Conservation (phyloP, 2,888 invertebrate genomes). For the Patella depressa region DNA sequence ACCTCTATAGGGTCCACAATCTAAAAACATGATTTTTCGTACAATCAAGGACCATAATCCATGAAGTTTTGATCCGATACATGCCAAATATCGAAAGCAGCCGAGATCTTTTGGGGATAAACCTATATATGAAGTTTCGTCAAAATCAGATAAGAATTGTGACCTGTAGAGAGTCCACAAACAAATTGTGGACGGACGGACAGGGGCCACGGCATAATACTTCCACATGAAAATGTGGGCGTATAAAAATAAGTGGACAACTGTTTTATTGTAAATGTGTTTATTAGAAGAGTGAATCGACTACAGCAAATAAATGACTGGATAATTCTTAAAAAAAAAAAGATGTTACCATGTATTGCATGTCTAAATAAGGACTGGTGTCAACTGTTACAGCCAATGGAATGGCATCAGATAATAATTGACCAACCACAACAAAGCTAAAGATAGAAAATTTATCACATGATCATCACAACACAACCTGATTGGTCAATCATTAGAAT, state of each 20-base stretch:
- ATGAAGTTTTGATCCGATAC: too few species aligned
- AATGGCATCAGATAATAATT: background rate
- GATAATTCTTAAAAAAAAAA: background rate
- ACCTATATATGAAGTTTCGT: too few species aligned
- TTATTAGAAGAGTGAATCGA: constrained; percentile 6
- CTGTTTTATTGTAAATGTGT: background rate
- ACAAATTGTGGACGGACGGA: too few species aligned
- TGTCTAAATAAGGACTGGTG: background rate
- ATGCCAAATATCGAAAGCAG: too few species aligned
- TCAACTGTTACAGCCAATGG: constrained; percentile 4
- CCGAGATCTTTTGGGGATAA: too few species aligned
- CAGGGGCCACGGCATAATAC: too few species aligned
- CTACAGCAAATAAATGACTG: background rate
- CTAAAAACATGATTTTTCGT: too few species aligned
- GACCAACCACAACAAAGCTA: background rate
- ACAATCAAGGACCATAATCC: too few species aligned
- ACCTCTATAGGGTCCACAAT: too few species aligned
- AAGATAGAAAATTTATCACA: constrained; percentile 7
- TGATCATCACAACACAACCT: constrained; percentile 12
- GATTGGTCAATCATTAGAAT: constrained; percentile 10
- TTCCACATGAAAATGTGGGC: too few species aligned
- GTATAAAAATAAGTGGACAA: background rate
- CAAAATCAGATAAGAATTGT: too few species aligned
- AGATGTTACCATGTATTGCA: background rate
- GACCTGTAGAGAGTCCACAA: too few species aligned